These are phyloP conservation scores for Trichonephila clavipes DNA, from an alignment of 1,140 invertebrate genomes.

Conservation along the genomic window DNA sequence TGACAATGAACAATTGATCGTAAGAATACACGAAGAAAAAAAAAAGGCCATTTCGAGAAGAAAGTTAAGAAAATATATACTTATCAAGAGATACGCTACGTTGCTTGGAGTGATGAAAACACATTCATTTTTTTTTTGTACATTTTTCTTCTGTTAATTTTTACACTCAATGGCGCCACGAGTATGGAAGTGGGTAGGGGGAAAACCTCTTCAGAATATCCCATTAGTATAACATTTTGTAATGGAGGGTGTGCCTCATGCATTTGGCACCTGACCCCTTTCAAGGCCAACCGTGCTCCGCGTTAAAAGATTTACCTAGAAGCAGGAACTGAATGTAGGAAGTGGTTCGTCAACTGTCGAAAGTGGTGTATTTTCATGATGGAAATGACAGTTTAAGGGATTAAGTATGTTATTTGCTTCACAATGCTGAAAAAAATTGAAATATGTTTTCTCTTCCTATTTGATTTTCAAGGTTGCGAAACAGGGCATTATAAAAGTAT, in stretches of 20 bases:
- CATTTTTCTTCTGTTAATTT: not conserved
- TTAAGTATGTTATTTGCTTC: conserved; percentile 21
- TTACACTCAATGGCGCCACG: not conserved
- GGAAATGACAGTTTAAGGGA: not conserved
- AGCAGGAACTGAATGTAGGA: not conserved
- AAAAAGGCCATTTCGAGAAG: not conserved
- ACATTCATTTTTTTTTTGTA: not conserved
- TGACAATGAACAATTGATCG: not conserved
- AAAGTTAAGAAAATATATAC: not conserved
- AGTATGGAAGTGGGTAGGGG: not conserved
- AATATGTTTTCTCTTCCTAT: not conserved
- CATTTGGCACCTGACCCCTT: not conserved
- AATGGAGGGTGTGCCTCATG: conserved; percentile 26
- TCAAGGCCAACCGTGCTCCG: not conserved
- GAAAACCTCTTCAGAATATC: not conserved
- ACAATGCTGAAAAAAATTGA: not conserved
- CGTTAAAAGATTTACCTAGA: not conserved
- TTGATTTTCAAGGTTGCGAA: too few species aligned
- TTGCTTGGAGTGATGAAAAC: not conserved
- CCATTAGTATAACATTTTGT: conserved; percentile 21
- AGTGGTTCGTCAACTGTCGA: conserved; percentile 35
- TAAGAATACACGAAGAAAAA: not conserved
- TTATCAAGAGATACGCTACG: not conserved
- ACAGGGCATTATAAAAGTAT: not conserved
- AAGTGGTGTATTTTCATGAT: not conserved